Conservation (phyloP, 2,888 invertebrate genomes). For the Holacanthella duospinosa region DNA sequence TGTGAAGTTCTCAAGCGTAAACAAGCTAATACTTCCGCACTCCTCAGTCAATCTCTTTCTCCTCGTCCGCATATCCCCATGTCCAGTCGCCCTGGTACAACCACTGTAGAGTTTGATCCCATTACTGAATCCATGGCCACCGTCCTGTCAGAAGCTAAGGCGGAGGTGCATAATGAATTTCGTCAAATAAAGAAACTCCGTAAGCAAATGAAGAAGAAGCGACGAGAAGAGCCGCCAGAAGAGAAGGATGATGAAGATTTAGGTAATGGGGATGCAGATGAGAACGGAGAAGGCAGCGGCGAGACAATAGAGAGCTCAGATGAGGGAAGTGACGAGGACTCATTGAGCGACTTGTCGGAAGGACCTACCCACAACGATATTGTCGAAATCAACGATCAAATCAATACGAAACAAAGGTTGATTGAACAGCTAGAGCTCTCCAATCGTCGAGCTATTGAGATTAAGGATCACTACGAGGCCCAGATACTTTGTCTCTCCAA, state of each 20-base stretch:
- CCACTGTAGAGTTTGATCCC: background rate
- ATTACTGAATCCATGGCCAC: conserved; percentile 38
- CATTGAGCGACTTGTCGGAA: conserved; percentile 45
- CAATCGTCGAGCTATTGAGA: conserved; percentile 69
- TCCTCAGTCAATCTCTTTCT: conserved; percentile 3
- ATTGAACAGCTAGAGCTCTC: conserved; percentile 87
- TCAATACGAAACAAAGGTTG: conserved; percentile 84
- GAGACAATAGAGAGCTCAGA: conserved; percentile 39
- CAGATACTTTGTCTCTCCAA: conserved; percentile 71
- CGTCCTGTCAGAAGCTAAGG: conserved; percentile 60
- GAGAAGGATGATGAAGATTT: background rate
- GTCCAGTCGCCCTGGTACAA: background rate
- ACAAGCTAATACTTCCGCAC: conserved; percentile 16
- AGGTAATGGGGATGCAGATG: conserved; percentile 8
- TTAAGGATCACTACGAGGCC: conserved; percentile 85
- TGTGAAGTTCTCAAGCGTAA: conserved; percentile 59
- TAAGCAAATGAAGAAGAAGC: background rate
- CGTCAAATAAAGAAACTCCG: conserved; percentile 43
- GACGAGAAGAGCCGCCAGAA: background rate
- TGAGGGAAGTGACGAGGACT: conserved; percentile 40
- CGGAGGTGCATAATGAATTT: conserved; percentile 61
- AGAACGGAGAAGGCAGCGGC: conserved; percentile 30
- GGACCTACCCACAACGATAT: conserved; percentile 28
- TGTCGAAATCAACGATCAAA: conserved; percentile 55
- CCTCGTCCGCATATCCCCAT: conserved; percentile 6